Evolutionary conservation across 2,888 invertebrate genomes (phyloP).

Genomic region (Opisthograptis luteolata): DNA sequence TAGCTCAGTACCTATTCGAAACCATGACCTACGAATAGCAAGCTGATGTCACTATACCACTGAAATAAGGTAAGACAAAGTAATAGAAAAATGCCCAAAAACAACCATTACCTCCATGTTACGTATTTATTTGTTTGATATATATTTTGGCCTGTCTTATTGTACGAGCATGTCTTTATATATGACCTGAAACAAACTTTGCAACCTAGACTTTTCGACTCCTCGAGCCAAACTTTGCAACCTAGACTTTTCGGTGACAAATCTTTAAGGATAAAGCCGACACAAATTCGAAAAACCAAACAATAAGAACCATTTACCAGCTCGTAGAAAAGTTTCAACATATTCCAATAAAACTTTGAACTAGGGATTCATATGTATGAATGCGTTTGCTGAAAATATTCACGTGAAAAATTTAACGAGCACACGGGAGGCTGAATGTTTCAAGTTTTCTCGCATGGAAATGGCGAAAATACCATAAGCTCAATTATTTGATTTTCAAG

Average conservation of each 20-base stretch:
- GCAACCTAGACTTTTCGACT: neutral
- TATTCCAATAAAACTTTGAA: constrained; percentile 17
- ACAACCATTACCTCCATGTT: too few relatives aligned
- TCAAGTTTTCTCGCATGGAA: constrained; percentile 64
- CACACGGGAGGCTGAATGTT: constrained; percentile 33
- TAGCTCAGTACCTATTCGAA: too few relatives aligned
- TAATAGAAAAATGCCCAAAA: too few relatives aligned
- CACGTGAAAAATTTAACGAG: constrained; percentile 17
- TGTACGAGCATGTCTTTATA: too few relatives aligned
- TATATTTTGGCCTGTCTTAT: too few relatives aligned
- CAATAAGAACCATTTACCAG: constrained; percentile 20
- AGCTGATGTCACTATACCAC: too few relatives aligned
- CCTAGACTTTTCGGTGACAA: constrained; percentile 5
- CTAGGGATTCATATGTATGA: constrained; percentile 4
- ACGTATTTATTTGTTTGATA: too few relatives aligned
- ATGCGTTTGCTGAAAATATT: constrained; percentile 17
- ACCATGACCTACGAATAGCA: too few relatives aligned
- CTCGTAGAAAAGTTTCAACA: constrained; percentile 12
- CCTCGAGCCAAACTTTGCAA: neutral
- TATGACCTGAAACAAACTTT: neutral
- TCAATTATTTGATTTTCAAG: constrained; percentile 7
- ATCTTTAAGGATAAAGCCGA: constrained; percentile 8
- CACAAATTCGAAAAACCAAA: constrained; percentile 6
- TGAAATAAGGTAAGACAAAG: too few relatives aligned
- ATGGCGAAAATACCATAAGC: constrained; percentile 17